These are phyloP conservation scores for Lithophane leautieri DNA, from an alignment of 2,888 invertebrate genomes.

Conservation along the genomic window DNA sequence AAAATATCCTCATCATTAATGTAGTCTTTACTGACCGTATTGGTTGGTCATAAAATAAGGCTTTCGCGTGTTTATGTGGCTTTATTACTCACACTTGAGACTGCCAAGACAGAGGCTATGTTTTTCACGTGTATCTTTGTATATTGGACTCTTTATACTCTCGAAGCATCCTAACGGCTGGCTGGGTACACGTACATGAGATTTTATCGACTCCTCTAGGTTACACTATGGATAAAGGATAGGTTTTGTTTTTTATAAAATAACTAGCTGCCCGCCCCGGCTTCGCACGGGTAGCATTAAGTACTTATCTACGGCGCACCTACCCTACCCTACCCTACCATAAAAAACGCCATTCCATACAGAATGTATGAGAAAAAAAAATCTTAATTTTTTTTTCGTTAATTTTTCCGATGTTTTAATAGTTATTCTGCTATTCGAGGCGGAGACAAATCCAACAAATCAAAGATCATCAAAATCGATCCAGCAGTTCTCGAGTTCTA, in stretches of 20 bases:
- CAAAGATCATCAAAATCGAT: too few species aligned
- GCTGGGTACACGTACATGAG: background rate
- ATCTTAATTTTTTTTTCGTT: too few species aligned
- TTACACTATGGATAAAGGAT: background rate
- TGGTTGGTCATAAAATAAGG: background rate
- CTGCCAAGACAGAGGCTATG: background rate
- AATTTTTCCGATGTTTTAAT: too few species aligned
- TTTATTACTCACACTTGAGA: background rate
- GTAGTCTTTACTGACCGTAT: constrained; percentile 5
- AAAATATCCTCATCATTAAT: constrained; percentile 8
- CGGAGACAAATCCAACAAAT: too few species aligned
- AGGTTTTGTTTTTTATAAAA: background rate
- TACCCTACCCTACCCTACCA: too few species aligned
- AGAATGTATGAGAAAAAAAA: too few species aligned
- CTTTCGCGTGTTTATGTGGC: background rate
- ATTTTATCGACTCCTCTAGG: background rate
- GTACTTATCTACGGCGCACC: too few species aligned
- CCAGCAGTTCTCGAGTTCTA: too few species aligned
- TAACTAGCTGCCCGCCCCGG: too few species aligned
- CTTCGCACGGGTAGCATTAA: too few species aligned
- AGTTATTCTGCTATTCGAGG: too few species aligned
- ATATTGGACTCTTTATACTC: background rate
- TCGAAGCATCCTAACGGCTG: background rate
- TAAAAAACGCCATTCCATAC: too few species aligned
- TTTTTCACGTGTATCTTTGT: background rate